Evolutionary conservation across 2,113 vertebrate genomes (phyloP), one percentile per base, ranked within the genome.

Genomic region (Cebidichthys violaceus): DNA sequence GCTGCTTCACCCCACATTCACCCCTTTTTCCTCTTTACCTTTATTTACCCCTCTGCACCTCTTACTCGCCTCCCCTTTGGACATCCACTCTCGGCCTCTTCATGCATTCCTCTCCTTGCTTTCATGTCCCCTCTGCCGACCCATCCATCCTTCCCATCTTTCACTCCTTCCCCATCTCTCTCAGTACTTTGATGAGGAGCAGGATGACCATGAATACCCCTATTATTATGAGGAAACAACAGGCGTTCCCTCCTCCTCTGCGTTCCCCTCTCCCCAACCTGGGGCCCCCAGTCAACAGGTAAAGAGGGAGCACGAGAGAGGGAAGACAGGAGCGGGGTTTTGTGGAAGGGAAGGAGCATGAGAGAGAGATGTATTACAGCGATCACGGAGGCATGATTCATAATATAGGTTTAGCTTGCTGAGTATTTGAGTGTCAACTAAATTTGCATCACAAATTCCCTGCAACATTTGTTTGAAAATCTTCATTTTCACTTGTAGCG

Each of bases 131-230:
- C 8, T 11, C 39, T 82, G 69, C 66, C 62, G 52, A 75, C 61
- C 35, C 47, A 43, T 24, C 45, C 68, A 24, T 73, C 54, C 45
- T 57, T 61, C 31, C 85, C 62, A 75, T 79, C 84, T 74, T 73
- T 77, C 86, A 62, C 75, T 70, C 79, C 65, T 47, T 86, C 81
- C 79, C 77, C 70, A 67, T 88, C 83, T 91, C 77, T 84, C 90
- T 89, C 90, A 89, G 94, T 94, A 92, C 94, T 94, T 93, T 94
- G 94, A 95, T 94, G 94, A 95, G 91, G 94, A 94, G 78, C 88
- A 90, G 90, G 94, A 94, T 90, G 92, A 95, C 92, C 94, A 93
- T 92, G 92, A 94, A 92, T 93, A 94, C 78, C 85, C 92, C 62
- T 93, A 91, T 94, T 95, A 94, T 95, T 93, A 95, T 80, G 93